Evolutionary conservation across 1,140 invertebrate genomes (phyloP), one percentile per base, ranked within the genome.

Genomic region (Achatina immaculata): DNA sequence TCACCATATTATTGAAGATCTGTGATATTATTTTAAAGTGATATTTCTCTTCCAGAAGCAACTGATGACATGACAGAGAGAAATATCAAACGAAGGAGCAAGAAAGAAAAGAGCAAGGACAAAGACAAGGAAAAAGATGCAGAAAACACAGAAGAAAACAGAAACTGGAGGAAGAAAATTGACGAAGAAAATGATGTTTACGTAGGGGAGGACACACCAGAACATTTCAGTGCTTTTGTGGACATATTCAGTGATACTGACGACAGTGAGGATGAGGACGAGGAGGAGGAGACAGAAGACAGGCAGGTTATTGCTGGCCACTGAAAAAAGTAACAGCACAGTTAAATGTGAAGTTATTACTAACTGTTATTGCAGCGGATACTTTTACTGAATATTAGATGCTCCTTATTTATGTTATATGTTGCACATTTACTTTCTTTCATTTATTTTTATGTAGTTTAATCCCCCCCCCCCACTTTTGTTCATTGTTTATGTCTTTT

Each of bases 211-310:
- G 71, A 73, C 1, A 11, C 21, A 73, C 9, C 38, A 24, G 71
- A n/a, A 14, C 21, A 34, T 34, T 45, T 73, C 43, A 73, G 71
- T 73, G 71, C 71, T 36, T 73, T 73, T 34, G 42, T 73, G 0
- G 71, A 73, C 28, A 45, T 73, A 45, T 73, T 73, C 24, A 73
- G 71, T 73, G 71, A 73, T 31, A 73, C 71, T 1, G 71, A 73
- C 48, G 71, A 73, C 0, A 45, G 42, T 45, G 71, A 73, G 38
- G 71, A 73, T 28, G 71, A 69, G n/a, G 62, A 69, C 14, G 36
- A 45, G 48, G 71, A 73, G 7, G 71, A 9, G 36, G 71, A 73
- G n/a, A 43, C n/a, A 45, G 71, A 73, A 51, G 43, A 28, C 3
- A 48, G 71, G 71, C 42, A 42, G 24, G 36, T 28, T n/a, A n/a